phyloP scores from a whole-genome alignment of 2,113 vertebrate species.

The Ammodramus savannarum region DNA sequence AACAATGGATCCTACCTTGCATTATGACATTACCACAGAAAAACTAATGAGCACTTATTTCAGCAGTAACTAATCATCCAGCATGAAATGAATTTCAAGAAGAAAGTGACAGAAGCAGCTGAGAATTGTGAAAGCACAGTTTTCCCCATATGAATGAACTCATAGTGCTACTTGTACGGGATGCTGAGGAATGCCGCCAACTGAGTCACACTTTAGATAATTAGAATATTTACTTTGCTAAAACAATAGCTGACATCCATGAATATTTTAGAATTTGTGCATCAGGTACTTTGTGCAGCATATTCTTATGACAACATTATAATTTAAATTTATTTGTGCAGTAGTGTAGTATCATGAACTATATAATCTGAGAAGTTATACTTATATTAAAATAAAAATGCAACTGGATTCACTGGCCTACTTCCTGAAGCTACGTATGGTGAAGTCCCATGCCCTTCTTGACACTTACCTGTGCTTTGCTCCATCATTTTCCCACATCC shows the following conservation, averaged over 20 bases:
- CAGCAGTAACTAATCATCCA: conserved; percentile 40
- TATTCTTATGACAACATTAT: not conserved
- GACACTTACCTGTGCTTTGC: conserved; percentile 79
- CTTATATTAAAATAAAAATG: conserved; percentile 17
- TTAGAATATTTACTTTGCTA: conserved; percentile 39
- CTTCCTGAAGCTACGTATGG: conserved; percentile 68
- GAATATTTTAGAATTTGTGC: conserved; percentile 45
- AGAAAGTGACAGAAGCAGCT: conserved; percentile 52
- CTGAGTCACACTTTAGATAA: not conserved
- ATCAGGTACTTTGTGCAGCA: conserved; percentile 30
- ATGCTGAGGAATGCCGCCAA: conserved; percentile 49
- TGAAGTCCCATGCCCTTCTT: conserved; percentile 73
- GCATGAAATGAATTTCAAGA: conserved; percentile 68
- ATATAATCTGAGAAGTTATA: conserved; percentile 16
- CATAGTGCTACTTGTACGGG: conserved; percentile 25
- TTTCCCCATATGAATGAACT: conserved; percentile 23
- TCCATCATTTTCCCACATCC: conserved; percentile 84
- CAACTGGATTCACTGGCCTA: conserved; percentile 61
- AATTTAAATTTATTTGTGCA: conserved; percentile 37
- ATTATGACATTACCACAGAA: conserved; percentile 1
- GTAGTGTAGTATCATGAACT: not conserved
- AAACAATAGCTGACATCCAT: conserved; percentile 2
- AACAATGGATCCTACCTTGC: conserved; percentile 47
- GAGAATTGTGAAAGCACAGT: not conserved
- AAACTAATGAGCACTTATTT: conserved; percentile 54